Conservation (phyloP, 2,888 invertebrate species). For the Macrophya annulata region DNA sequence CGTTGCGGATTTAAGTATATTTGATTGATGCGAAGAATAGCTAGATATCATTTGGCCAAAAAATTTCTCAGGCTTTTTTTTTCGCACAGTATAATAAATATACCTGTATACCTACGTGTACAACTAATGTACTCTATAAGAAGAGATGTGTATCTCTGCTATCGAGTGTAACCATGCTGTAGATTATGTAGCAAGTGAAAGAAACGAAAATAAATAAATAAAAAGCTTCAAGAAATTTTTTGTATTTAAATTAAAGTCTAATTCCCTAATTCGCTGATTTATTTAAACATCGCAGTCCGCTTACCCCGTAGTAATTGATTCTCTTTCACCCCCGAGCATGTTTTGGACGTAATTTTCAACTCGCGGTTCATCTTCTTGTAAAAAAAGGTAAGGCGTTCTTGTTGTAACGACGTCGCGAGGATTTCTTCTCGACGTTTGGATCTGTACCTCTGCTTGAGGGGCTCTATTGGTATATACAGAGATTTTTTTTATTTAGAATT, state of each 20-base stretch:
- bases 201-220: not conserved
- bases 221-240: not conserved
- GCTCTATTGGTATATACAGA: not conserved
- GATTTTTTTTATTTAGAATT: not conserved
- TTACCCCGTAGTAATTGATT: constrained; percentile 31
- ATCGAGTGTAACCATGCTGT: too few species aligned
- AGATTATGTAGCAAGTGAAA: not conserved
- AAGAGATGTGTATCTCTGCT: not conserved
- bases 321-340: constrained; percentile 23
- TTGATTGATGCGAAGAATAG: not conserved
- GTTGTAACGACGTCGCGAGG: not conserved
- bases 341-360: constrained; percentile 13
- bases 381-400: constrained; percentile 3
- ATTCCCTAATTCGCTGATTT: not conserved
- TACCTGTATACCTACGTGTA: too few species aligned
- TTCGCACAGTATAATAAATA: not conserved
- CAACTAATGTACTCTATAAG: too few species aligned
- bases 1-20: not conserved
- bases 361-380: constrained; percentile 27
- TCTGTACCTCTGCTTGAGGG: constrained; percentile 33
- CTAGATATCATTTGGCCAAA: not conserved
- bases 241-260: not conserved
- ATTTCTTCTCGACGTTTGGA: constrained; percentile 25
- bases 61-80: not conserved
- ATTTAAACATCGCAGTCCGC: not conserved